These are phyloP conservation scores for Synanthedon formicaeformis DNA, from an alignment of 2,888 invertebrate species.

Conservation along the genomic window DNA sequence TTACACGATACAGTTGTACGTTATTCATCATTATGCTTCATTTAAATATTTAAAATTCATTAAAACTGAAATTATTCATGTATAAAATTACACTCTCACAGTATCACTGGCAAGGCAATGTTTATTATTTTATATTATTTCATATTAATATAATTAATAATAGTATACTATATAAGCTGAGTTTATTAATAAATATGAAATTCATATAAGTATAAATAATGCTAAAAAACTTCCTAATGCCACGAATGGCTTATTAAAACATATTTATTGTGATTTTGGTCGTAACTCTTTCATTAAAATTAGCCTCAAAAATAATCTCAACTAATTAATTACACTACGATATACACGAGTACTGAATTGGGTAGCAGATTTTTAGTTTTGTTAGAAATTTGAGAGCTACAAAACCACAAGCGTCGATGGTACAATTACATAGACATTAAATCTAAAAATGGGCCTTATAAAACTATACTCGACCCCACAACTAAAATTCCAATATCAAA, in stretches of 20 bases:
- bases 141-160: not conserved
- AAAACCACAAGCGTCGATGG: too few species aligned
- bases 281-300: not conserved
- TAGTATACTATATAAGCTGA: not conserved
- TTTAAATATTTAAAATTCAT: not conserved
- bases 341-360: too few species aligned
- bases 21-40: not conserved
- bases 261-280: not conserved
- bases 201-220: too few species aligned
- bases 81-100: slow-evolving; percentile 19
- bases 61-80: too few species aligned
- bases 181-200: too few species aligned
- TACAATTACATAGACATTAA: too few species aligned
- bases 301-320: slow-evolving; percentile 6
- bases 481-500: too few species aligned
- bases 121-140: slow-evolving; percentile 2
- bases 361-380: too few species aligned
- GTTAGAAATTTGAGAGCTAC: too few species aligned
- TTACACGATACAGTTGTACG: too few species aligned
- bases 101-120: slow-evolving; percentile 37
- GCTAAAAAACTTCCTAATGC: not conserved
- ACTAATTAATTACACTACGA: slow-evolving; percentile 3
- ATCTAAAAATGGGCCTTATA: too few species aligned
- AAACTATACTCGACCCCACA: too few species aligned
- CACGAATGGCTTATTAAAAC: not conserved